These are phyloP conservation scores for Eulimnadia texana DNA, from an alignment of 1,140 invertebrate species.

Conservation along the genomic window DNA sequence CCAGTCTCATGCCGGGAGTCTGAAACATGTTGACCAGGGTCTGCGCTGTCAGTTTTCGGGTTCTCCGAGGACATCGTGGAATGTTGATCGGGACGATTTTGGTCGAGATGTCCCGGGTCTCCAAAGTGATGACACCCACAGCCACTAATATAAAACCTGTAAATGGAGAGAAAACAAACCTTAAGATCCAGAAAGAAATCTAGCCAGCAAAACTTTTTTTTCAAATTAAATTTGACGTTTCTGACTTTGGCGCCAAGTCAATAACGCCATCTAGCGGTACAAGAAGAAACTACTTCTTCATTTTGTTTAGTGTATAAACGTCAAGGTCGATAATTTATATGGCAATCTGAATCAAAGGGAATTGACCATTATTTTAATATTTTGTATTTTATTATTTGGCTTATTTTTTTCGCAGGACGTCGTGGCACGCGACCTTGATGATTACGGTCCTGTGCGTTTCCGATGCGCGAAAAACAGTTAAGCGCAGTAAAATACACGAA, in stretches of 20 bases:
- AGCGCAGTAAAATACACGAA: too few species aligned
- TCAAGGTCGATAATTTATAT: too few species aligned
- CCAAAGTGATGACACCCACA: background rate
- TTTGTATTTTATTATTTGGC: too few species aligned
- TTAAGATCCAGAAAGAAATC: background rate
- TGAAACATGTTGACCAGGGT: background rate
- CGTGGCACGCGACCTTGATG: too few species aligned
- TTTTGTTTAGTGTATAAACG: too few species aligned
- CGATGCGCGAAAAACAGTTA: too few species aligned
- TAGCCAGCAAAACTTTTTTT: background rate
- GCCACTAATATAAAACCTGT: conserved; percentile 4
- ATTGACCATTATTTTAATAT: too few species aligned
- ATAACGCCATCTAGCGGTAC: background rate
- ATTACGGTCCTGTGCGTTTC: too few species aligned
- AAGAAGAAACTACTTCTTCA: background rate
- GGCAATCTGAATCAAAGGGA: too few species aligned
- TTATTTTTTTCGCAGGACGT: too few species aligned
- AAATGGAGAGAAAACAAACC: background rate
- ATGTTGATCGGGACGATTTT: conserved; percentile 3
- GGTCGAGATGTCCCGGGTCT: conserved; percentile 6
- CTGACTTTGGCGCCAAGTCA: background rate
- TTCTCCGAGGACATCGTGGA: background rate
- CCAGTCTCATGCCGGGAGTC: background rate
- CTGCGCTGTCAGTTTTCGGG: background rate
- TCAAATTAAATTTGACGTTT: background rate